These are phyloP conservation scores for Nasonia longicornis DNA, from an alignment of 1,140 invertebrate species.

Conservation along the genomic window DNA sequence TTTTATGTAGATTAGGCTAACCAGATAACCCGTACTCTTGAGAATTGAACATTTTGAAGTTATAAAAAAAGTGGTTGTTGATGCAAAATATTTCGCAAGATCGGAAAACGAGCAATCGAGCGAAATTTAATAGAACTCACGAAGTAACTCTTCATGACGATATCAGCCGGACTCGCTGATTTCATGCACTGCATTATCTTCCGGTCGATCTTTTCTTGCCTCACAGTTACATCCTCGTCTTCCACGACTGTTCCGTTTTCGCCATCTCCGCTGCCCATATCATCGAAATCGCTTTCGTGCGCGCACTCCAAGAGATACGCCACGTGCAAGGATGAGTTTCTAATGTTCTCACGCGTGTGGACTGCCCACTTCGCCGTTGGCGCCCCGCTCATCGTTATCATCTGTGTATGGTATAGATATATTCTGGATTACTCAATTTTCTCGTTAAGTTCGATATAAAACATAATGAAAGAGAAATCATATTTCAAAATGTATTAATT, in stretches of 20 bases:
- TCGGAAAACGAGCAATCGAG: not conserved
- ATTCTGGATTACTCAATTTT: no score
- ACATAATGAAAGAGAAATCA: not conserved
- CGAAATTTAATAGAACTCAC: slow-evolving; percentile 18
- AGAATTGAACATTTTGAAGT: no score
- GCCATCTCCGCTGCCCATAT: slow-evolving; percentile 15
- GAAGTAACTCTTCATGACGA: not conserved
- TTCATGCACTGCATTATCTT: slow-evolving; percentile 57
- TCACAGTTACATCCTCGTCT: not conserved
- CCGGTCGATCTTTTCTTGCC: slow-evolving; percentile 16
- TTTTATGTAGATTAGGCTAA: no score
- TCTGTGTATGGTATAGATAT: not conserved
- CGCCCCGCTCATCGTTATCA: slow-evolving; percentile 71
- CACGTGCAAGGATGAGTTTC: slow-evolving; percentile 43
- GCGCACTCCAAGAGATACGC: slow-evolving; percentile 48
- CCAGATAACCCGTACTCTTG: no score
- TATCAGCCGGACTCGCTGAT: slow-evolving; percentile 1
- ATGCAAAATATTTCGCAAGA: no score
- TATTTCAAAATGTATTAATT: no score
- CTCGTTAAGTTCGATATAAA: not conserved
- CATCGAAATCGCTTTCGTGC: not conserved
- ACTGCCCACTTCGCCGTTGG: slow-evolving; percentile 59
- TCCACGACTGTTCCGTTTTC: slow-evolving; percentile 31
- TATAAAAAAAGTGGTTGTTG: no score
- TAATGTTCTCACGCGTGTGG: slow-evolving; percentile 41